Base-by-base conservation (phyloP, 2,888 invertebrate species). In the Oxytorus armatus region DNA sequence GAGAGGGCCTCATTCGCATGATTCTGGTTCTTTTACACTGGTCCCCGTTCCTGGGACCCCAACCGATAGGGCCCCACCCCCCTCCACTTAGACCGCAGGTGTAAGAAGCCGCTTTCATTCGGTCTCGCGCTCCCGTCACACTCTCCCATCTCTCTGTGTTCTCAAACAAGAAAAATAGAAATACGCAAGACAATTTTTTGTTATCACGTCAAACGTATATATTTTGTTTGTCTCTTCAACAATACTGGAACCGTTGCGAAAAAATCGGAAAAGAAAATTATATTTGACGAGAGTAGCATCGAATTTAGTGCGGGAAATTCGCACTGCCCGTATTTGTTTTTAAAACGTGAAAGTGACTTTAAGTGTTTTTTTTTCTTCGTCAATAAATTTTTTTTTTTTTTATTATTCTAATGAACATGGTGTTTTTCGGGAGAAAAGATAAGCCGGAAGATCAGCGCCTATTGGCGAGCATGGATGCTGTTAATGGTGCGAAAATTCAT, bases 401-500 rank as follows among this genome's bases (percentile, higher is more conserved):
- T 53, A 11, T 21, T 3, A 5, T 2, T 8, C 29, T 55, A 49
- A 73, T 65, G 65, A 84, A 85, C 72, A 91, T 91, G 90, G 90
- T 90, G 51, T 88, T 89, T 82, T 90, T 90, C 63, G 90, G 90
- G 10, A 88, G 89, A 44, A 92, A 92, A 82, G 88, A 91, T 57
- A 90, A 89, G 66, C 79, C 87, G 42, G 91, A 90, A 25, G 90
- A 90, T 78, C 90, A 90, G 36, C 88, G 89, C 59, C 85, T 92
- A 16, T 78, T 92, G 66, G 91, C 85, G 36, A 92, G 91, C 83
- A 89, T 85, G 83, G 91, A 92, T 80, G 87, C 90, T 11, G 85
- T 91, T 74, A 87, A 90, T 77, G 85, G 89, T 44, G 78, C 86
- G 16, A 91, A 90, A 84, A 72, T 86, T 21, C 86, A 89, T 78